phyloP scores from a whole-genome alignment of 2,797 vertebrate genomes.

The Lutjanus argentimaculatus region DNA sequence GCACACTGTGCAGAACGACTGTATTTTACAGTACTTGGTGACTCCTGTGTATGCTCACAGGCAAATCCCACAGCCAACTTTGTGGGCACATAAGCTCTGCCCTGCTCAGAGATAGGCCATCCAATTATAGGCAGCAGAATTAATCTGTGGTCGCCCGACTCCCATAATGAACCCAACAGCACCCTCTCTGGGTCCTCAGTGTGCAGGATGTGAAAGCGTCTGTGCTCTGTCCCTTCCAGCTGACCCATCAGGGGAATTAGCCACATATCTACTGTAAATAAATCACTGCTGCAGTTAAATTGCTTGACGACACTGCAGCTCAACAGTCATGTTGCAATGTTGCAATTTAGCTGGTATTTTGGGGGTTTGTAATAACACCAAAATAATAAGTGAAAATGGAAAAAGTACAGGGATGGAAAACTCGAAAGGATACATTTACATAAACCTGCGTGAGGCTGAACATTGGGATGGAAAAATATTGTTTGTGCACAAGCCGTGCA shows the following conservation, averaged over 20 bases:
- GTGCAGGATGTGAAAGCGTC: constrained; percentile 47
- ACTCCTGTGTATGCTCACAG: constrained; percentile 44
- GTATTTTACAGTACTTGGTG: constrained; percentile 13
- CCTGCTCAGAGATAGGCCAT: constrained; percentile 70
- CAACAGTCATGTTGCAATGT: constrained; percentile 8
- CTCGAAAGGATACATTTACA: constrained; percentile 32
- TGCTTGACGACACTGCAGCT: constrained; percentile 25
- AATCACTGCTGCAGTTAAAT: constrained; percentile 45
- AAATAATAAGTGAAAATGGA: constrained; percentile 13
- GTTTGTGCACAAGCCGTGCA: constrained; percentile 10
- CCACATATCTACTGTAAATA: constrained; percentile 55
- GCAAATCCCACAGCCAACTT: constrained; percentile 61
- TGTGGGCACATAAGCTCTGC: constrained; percentile 60
- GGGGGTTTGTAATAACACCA: constrained; percentile 17
- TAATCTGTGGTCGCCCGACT: constrained; percentile 71
- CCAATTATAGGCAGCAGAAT: constrained; percentile 77
- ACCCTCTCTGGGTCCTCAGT: constrained; percentile 77
- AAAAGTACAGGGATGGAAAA: constrained; percentile 2
- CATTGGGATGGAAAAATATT: constrained; percentile 34
- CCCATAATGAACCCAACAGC: constrained; percentile 81
- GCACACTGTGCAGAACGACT: constrained; percentile 7
- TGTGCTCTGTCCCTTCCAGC: constrained; percentile 39
- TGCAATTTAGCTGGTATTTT: constrained; percentile 35
- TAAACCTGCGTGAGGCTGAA: constrained; percentile 20
- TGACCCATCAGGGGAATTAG: constrained; percentile 55